Conservation (phyloP, 1,140 invertebrate species). For the Phortica variegata region DNA sequence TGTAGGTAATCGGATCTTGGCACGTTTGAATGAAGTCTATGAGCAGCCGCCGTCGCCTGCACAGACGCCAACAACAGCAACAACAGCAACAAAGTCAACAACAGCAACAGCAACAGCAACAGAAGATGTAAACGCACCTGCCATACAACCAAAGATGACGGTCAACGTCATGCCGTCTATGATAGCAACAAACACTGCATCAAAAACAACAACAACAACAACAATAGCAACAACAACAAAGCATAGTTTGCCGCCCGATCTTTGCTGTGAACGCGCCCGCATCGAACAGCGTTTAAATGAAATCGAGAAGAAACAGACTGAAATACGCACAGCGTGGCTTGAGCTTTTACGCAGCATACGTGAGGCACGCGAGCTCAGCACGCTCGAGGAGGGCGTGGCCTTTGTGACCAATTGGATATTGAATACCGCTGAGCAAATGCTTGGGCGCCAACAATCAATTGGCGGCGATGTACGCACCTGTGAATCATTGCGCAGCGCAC, state of each 20-base stretch:
- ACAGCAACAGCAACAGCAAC: background rate
- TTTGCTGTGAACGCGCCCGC: constrained; percentile 62
- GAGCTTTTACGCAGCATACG: constrained; percentile 64
- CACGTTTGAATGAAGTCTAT: constrained; percentile 50
- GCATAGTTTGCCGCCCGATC: constrained; percentile 62
- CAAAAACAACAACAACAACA: constrained; percentile 1
- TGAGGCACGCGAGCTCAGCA: constrained; percentile 63
- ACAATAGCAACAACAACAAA: constrained; percentile 8
- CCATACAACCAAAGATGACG: no score
- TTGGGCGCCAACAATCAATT: constrained; percentile 70
- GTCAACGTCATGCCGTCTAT: no score
- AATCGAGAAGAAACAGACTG: constrained; percentile 64
- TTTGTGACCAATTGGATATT: constrained; percentile 77
- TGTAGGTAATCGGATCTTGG: constrained; percentile 51
- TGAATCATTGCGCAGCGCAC: constrained; percentile 69
- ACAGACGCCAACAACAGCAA: constrained; percentile 21
- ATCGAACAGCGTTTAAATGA: constrained; percentile 63
- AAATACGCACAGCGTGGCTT: constrained; percentile 64
- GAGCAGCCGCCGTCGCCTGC: constrained; percentile 17
- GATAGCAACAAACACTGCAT: no score
- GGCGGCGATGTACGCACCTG: constrained; percentile 72
- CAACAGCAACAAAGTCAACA: constrained; percentile 23
- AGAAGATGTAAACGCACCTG: no score
- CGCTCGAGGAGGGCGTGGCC: constrained; percentile 65
- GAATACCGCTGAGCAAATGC: constrained; percentile 70